These are phyloP conservation scores for Planiliza haematocheilus DNA, from an alignment of 2,113 vertebrate genomes.

Conservation along the genomic window DNA sequence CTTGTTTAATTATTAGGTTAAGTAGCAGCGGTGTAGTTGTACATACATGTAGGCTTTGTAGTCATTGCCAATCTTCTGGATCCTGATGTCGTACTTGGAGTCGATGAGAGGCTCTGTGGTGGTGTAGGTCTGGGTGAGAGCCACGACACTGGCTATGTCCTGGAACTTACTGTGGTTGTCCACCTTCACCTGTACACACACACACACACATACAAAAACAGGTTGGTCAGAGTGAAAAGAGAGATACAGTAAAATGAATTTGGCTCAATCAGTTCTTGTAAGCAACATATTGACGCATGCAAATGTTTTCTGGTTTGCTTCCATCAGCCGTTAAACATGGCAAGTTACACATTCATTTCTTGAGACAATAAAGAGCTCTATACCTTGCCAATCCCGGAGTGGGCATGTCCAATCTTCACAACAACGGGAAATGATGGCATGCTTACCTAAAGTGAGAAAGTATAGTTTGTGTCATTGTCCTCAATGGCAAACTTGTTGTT, in stretches of 20 bases:
- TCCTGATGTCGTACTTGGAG: slow-evolving; percentile 97
- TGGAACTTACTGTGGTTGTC: slow-evolving; percentile 99
- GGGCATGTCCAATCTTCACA: slow-evolving; percentile 99
- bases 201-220: not conserved
- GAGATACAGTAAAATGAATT: too few relatives aligned
- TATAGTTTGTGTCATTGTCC: not conserved
- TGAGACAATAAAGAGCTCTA: not conserved
- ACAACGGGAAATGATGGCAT: slow-evolving; percentile 98
- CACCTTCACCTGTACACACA: slow-evolving; percentile 91
- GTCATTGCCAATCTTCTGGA: slow-evolving; percentile 98
- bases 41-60: slow-evolving; percentile 99
- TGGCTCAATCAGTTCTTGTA: too few relatives aligned
- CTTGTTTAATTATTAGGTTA: not conserved
- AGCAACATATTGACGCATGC: too few relatives aligned
- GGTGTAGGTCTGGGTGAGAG: slow-evolving; percentile 97
- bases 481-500: not conserved
- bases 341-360: slow-evolving; percentile 1
- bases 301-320: too few relatives aligned
- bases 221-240: not conserved
- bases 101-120: slow-evolving; percentile 97
- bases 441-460: slow-evolving; percentile 69
- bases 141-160: slow-evolving; percentile 98
- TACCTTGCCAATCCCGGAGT: slow-evolving; percentile 99
- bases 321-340: too few relatives aligned
- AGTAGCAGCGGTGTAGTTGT: not conserved